Conservation (phyloP, 2,888 invertebrate species). For the Neoitamus cyanurus region DNA sequence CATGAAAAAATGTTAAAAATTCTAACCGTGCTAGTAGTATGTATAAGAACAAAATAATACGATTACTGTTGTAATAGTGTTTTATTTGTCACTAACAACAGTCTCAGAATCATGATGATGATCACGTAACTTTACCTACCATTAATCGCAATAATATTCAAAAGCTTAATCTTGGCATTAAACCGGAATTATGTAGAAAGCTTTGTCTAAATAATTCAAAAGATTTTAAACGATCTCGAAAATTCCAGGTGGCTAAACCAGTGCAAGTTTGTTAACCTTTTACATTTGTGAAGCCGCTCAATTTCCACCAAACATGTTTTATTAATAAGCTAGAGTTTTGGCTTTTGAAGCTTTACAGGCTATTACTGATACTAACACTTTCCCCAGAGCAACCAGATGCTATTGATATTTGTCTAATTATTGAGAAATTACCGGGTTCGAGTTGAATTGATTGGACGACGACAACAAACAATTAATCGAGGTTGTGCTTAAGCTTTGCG, state of each 20-base stretch:
- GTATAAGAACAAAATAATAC: too few species aligned
- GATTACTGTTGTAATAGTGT: too few species aligned
- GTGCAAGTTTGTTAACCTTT: constrained; percentile 40
- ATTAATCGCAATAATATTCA: too few species aligned
- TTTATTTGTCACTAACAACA: too few species aligned
- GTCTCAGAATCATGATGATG: too few species aligned
- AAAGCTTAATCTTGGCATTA: too few species aligned
- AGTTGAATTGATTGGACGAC: not conserved
- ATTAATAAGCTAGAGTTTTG: not conserved
- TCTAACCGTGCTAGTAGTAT: too few species aligned
- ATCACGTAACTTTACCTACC: too few species aligned
- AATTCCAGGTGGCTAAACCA: not conserved
- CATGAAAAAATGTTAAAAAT: too few species aligned
- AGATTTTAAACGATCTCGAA: not conserved
- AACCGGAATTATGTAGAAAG: not conserved
- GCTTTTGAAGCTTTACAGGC: not conserved
- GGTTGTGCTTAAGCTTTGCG: not conserved
- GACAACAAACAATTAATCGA: not conserved
- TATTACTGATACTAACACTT: not conserved
- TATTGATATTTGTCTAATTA: not conserved
- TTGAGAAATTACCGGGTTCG: not conserved
- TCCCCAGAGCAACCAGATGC: not conserved
- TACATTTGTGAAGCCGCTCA: not conserved
- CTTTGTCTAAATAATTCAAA: not conserved
- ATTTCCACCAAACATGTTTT: constrained; percentile 19